These are phyloP conservation scores for Trachelipus rathkii DNA, from an alignment of 1,140 invertebrate genomes.

Conservation along the genomic window DNA sequence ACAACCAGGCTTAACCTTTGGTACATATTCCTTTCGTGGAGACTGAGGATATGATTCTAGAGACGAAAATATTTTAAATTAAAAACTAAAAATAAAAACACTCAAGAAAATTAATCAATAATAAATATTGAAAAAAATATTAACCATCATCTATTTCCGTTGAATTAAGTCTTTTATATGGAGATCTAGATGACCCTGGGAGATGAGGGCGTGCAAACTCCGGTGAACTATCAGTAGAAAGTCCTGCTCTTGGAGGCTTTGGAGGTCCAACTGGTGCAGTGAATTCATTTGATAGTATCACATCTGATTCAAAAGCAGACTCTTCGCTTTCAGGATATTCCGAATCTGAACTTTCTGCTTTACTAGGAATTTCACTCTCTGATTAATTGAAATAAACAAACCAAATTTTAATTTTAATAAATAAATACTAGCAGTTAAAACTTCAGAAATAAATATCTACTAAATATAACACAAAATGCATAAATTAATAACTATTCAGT, in stretches of 20 bases:
- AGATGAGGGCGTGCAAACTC: not conserved
- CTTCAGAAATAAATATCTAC: no score
- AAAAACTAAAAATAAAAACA: constrained; percentile 8
- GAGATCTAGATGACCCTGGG: not conserved
- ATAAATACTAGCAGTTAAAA: no score
- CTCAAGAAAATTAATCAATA: not conserved
- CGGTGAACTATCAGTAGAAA: constrained; percentile 21
- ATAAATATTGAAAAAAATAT: not conserved
- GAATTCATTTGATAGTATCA: not conserved
- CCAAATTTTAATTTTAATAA: no score
- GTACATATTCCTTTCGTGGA: constrained; percentile 33
- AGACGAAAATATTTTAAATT: not conserved
- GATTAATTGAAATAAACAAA: no score
- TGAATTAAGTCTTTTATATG: constrained; percentile 23
- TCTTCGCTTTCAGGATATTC: constrained; percentile 43
- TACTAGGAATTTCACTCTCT: not conserved
- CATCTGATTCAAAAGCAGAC: constrained; percentile 29
- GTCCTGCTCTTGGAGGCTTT: constrained; percentile 34
- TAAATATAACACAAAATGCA: no score
- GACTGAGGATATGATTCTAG: constrained; percentile 14
- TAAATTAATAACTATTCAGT: no score
- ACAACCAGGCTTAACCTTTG: constrained; percentile 40
- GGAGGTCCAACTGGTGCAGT: constrained; percentile 31
- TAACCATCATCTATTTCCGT: constrained; percentile 21
- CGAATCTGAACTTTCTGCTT: constrained; percentile 31